Base-by-base conservation (phyloP, 2,113 vertebrate species). In the Meles meles region DNA sequence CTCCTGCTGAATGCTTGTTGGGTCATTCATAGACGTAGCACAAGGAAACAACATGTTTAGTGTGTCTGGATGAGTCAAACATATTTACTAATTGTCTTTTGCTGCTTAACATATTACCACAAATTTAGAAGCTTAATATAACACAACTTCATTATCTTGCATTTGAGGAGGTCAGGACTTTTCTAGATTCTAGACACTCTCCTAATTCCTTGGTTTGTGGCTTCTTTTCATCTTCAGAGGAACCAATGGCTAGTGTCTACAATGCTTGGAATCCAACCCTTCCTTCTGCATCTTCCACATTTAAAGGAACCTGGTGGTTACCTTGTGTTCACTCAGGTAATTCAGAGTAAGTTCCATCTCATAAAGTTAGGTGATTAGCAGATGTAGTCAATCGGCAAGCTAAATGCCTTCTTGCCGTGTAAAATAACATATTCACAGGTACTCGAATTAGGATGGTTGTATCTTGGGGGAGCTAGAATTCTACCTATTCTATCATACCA, bases 171-270 rank as follows among this genome's bases (percentile, higher is more conserved):
- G 8, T 95, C 27, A 25, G 10, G 3, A 14, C 27, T 74, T 77
- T 83, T 47, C 23, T 15, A 17, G 34, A 55, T 81, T 49, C n/a
- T 25, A 27, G 23, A 77, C 1, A 7, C 1, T 34, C 44, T 17
- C 7, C 25, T 57, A 20, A 13, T 15, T 37, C 5, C 34, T 81
- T 34, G 34, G 7, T 20, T 29, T n/a, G 3, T 29, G 39, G 55
- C 8, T 14, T 0, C 11, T 13, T 85, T 94, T n/a, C 7, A 1
- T 74, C 44, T 61, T 69, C 31, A 84, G 14, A 29, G 7, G 20
- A 3, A 65, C 8, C 34, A 59, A 5, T 21, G 12, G 2, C 8
- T 1, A 2, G 20, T 29, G 12, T 25, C 4, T 5, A 6, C 1
- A 9, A 2, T 12, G 20, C 2, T 57, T 11, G 39, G 4, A 47